Evolutionary conservation across 2,888 invertebrate genomes (phyloP).

Genomic region (Callosobruchus maculatus): DNA sequence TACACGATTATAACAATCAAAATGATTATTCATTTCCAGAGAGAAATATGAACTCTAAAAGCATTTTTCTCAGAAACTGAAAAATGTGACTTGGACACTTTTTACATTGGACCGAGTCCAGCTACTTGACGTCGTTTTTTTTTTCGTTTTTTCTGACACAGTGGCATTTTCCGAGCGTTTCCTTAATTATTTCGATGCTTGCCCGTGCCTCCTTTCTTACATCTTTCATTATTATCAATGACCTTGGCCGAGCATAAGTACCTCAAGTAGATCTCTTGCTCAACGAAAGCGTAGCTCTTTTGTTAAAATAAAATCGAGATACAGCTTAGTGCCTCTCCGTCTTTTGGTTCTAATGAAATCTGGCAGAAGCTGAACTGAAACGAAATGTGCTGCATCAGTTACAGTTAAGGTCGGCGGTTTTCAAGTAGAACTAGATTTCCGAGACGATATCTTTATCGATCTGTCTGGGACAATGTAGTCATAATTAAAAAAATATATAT

Average conservation of each 20-base stretch:
- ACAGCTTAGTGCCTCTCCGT: background rate
- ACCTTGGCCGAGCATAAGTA: background rate
- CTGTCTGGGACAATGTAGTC: background rate
- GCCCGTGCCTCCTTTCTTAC: no score
- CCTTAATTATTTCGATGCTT: no score
- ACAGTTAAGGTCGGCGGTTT: background rate
- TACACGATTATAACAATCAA: no score
- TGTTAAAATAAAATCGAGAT: background rate
- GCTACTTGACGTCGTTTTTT: no score
- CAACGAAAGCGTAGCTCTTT: background rate
- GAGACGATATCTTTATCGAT: background rate
- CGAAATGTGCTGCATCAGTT: background rate
- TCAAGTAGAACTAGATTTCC: background rate
- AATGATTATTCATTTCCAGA: no score
- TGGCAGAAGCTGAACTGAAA: background rate
- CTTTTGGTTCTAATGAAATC: background rate
- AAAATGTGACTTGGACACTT: no score
- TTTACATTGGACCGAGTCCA: no score
- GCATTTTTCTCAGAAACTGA: no score
- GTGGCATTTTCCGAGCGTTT: no score
- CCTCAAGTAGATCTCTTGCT: background rate
- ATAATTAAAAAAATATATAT: background rate
- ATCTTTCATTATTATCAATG: no score
- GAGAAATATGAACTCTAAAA: no score
- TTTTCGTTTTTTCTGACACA: no score